Percentiles rank a stretch among this genome's conserved stretches.
Conservation (phyloP, 2,797 vertebrate species). For the Sciaenops ocellatus region DNA sequence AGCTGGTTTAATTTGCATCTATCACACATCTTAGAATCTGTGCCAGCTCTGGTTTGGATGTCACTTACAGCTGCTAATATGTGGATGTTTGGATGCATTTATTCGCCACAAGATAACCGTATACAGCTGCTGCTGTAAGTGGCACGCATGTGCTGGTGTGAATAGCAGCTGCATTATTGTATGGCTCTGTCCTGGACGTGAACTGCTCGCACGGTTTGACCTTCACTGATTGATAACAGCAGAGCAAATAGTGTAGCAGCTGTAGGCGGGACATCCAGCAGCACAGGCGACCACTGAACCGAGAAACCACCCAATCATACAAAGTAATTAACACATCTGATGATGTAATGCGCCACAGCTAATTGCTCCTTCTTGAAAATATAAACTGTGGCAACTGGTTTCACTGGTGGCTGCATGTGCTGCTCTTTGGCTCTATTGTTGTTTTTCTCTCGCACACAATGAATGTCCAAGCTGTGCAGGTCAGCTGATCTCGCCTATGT, state of each 20-base stretch:
- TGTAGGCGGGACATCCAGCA: constrained; percentile 12
- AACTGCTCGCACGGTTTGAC: constrained; percentile 25
- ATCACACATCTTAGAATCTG: not conserved
- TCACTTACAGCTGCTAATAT: not conserved
- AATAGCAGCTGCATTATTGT: constrained; percentile 6
- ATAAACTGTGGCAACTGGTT: not conserved
- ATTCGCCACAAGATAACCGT: not conserved
- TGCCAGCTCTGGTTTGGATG: not conserved
- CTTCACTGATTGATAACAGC: constrained; percentile 39
- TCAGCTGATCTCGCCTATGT: not conserved
- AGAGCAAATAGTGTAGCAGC: constrained; percentile 16
- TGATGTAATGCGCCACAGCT: too few relatives aligned
- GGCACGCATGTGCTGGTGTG: not conserved
- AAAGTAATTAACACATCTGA: not conserved
- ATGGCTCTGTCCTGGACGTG: not conserved
- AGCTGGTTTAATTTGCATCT: constrained; percentile 3
- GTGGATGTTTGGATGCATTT: not conserved
- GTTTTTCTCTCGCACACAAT: not conserved
- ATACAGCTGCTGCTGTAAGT: not conserved
- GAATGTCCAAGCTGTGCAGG: not conserved
- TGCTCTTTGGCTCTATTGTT: not conserved
- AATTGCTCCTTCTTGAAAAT: not conserved
- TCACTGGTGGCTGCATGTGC: not conserved
- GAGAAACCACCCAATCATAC: not conserved
- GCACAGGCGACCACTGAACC: not conserved